A percentile compares a stretch with the other conserved stretches of the same genome.
Evolutionary conservation across 1,140 invertebrate genomes (phyloP).

Genomic region (Drosophila jambulina): DNA sequence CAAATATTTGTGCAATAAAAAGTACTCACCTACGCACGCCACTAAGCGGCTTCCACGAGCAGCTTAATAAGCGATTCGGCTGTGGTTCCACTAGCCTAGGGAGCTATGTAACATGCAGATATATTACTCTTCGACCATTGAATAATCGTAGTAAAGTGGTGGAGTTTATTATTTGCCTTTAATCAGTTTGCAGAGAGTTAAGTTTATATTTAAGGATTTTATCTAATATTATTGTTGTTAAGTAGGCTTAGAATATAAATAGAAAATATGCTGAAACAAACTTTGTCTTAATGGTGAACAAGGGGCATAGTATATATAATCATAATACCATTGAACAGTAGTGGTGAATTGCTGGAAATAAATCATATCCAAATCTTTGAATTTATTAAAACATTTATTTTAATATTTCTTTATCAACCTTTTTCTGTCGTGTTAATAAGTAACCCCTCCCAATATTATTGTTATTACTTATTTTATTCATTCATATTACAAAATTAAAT

Average conservation of each 20-base stretch:
- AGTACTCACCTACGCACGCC: slow-evolving; percentile 47
- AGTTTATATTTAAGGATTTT: not conserved
- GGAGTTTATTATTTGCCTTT: not conserved
- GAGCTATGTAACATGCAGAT: not conserved
- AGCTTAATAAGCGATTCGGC: slow-evolving; percentile 45
- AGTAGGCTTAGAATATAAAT: not conserved
- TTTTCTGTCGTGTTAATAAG: not conserved
- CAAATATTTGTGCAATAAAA: slow-evolving; percentile 72
- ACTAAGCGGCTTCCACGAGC: slow-evolving; percentile 45
- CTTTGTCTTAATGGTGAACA: not conserved
- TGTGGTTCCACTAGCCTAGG: slow-evolving; percentile 7
- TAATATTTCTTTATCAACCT: too few relatives aligned
- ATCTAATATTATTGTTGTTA: not conserved
- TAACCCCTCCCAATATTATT: not conserved
- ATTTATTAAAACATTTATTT: too few relatives aligned
- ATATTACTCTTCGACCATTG: not conserved
- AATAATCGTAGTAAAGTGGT: not conserved
- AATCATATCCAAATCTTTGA: too few relatives aligned
- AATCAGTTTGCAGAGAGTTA: not conserved
- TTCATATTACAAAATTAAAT: not conserved
- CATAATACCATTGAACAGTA: too few relatives aligned
- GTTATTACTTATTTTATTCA: not conserved
- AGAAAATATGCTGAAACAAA: not conserved
- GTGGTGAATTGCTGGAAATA: too few relatives aligned
- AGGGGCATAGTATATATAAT: too few relatives aligned